Base-by-base conservation (phyloP, 2,113 vertebrate species). In the Carassius auratus region DNA sequence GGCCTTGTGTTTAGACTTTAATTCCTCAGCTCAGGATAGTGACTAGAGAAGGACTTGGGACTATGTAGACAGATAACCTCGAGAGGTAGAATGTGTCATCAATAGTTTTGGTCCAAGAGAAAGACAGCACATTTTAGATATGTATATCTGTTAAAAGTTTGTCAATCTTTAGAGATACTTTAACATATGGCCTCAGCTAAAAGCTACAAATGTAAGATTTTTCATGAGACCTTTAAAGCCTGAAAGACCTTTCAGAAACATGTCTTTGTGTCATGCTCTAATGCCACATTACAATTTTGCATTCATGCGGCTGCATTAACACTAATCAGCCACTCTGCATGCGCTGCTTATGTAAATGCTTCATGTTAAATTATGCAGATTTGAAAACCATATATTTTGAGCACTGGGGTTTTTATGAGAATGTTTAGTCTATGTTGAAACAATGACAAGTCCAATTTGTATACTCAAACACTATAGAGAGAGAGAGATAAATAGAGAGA, bases 311-410 rank as follows among this genome's bases (percentile, higher is more conserved):
- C 19, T 75, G 64, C 73, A 50, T 69, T 88, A 85, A 61, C 38
- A 52, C 62, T 33, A 68, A 59, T 64, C 52, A 48, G 64, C 57
- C 69, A 45, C 55, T 78, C 52, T 59, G 23, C 83, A 62, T 74
- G 30, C 23, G n/a, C 55, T 68, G 71, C 71, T 86, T 80, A 84
- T 55, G 79, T 76, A 84, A 84, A 62, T 38, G 8, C 74, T 50
- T 69, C 59, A 52, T 61, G 75, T 45, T 69, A 76, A 83, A 84
- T 68, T 75, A 81, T 81, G 80, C 1, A 38, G 36, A 85, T 87
- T 76, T 76, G 14, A n/a, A 75, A 69, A 78, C 19, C 36, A 85
- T 66, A 57, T 55, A 84, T 52, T 52, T 62, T 8, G 74, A n/a
- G 9, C n/a, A 59, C 42, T 48, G 57, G 21, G 9, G 55, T 36